Evolutionary conservation across 2,113 vertebrate genomes (phyloP).

Genomic region (Muntiacus reevesi): DNA sequence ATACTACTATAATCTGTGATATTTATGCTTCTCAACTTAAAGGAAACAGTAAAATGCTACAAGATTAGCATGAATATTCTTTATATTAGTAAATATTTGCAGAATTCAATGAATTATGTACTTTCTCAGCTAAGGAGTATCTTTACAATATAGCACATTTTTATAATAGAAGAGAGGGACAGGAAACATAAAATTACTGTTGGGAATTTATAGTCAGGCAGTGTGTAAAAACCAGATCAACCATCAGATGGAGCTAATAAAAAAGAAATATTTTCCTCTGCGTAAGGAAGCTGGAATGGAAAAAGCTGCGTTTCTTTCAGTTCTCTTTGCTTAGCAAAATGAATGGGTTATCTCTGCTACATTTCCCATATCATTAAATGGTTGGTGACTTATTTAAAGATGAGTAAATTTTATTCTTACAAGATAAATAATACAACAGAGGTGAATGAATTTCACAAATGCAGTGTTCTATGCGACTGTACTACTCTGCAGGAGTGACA

Average conservation of each 20-base stretch:
- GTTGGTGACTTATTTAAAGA: background rate
- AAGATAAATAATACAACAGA: background rate
- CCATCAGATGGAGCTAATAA: slow-evolving; percentile 83
- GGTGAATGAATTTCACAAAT: background rate
- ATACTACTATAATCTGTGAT: background rate
- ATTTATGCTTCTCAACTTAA: background rate
- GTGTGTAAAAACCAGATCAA: slow-evolving; percentile 63
- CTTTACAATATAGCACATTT: background rate
- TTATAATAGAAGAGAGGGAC: background rate
- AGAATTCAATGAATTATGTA: background rate
- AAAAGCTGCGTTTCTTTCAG: background rate
- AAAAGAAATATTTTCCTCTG: slow-evolving; percentile 67
- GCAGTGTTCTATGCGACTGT: background rate
- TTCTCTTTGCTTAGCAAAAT: background rate
- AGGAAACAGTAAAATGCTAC: background rate
- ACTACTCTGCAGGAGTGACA: background rate
- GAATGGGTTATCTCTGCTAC: background rate
- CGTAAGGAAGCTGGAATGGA: fast-evolving
- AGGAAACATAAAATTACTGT: background rate
- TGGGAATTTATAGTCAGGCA: background rate
- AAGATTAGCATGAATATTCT: background rate
- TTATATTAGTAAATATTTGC: background rate
- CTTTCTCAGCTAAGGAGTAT: background rate
- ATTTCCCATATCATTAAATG: slow-evolving; percentile 20
- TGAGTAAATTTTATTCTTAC: background rate